phyloP scores from a whole-genome alignment of 2,888 invertebrate species.

The Julus scandinavius region DNA sequence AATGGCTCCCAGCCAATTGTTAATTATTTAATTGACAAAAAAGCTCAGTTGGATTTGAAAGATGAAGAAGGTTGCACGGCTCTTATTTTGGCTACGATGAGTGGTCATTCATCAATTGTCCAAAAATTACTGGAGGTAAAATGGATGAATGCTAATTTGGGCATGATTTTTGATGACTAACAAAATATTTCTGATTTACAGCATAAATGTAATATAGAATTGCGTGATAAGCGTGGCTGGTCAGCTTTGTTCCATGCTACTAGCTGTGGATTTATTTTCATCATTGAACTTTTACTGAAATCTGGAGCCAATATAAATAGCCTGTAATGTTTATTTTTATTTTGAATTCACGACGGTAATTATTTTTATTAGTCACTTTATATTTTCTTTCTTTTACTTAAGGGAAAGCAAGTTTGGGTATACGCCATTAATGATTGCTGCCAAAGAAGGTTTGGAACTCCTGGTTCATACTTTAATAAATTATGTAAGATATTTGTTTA shows the following conservation, averaged over 20 bases:
- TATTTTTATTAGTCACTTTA: neutral
- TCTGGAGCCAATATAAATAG: slow-evolving; percentile 22
- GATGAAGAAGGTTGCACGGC: slow-evolving; percentile 32
- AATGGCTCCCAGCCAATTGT: neutral
- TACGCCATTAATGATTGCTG: slow-evolving; percentile 41
- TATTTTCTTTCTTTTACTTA: neutral
- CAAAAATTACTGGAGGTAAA: slow-evolving; percentile 17
- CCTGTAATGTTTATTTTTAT: slow-evolving; percentile 1
- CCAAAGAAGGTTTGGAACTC: slow-evolving; percentile 25
- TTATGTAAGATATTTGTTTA: neutral
- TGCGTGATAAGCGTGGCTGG: neutral
- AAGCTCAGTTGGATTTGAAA: slow-evolving; percentile 37
- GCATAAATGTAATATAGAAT: slow-evolving; percentile 20
- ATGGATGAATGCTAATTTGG: neutral
- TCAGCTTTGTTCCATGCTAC: slow-evolving; percentile 44
- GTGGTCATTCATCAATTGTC: slow-evolving; percentile 29
- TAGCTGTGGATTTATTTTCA: neutral
- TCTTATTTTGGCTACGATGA: neutral
- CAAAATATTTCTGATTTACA: neutral
- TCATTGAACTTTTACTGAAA: slow-evolving; percentile 39
- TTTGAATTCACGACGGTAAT: neutral
- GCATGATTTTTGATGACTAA: neutral
- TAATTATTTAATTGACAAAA: slow-evolving; percentile 19
- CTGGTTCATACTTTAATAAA: neutral
- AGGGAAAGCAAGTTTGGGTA: slow-evolving; percentile 24